Evolutionary conservation across 1,140 invertebrate species (phyloP), one percentile per base, ranked within the genome.

Genomic region (Drosophila nannoptera): DNA sequence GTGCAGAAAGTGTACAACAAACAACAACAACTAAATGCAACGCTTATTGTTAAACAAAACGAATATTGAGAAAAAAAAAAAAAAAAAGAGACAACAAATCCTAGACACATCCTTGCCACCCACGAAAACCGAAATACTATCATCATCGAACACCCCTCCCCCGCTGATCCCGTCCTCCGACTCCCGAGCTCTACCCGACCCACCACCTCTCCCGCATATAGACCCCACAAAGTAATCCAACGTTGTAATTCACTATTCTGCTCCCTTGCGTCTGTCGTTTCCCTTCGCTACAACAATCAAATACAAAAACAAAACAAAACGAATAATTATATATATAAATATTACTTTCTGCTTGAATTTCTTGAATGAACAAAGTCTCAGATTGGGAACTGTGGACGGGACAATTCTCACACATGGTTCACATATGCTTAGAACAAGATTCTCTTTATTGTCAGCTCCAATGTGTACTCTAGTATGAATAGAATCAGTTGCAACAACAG

Each of bases 331-430:
- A 22, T 45, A 40, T 56, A 45, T 2, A 48, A 32, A 52, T 42
- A 49, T 64, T 31, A 71, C 49, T 86, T 63, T 46, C 60, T 70
- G 64, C 42, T 22, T 22, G 22, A 22, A 75, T 81, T 83, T 84
- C 76, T 80, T 65, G 9, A 83, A 83, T 83, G 81, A 83, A 69
- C 59, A 75, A 87, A 86, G 87, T 88, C 87, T 89, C 90, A 90
- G 90, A 90, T 90, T 90, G 90, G 90, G 90, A 90, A 90, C 90
- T 90, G 90, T 90, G 90, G 90, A 90, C 89, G 90, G 89, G 89
- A 90, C 86, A 90, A 87, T 89, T 90, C 90, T 90, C 90, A 90
- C 89, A 88, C 89, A 88, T 89, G 81, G 87, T 89, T 89, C 87
- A 88, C 84, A 88, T 88, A 88, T 88, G 87, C 83, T 78, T 77